Conservation (phyloP, 2,888 invertebrate species). For the Fissipunctia ypsillon region DNA sequence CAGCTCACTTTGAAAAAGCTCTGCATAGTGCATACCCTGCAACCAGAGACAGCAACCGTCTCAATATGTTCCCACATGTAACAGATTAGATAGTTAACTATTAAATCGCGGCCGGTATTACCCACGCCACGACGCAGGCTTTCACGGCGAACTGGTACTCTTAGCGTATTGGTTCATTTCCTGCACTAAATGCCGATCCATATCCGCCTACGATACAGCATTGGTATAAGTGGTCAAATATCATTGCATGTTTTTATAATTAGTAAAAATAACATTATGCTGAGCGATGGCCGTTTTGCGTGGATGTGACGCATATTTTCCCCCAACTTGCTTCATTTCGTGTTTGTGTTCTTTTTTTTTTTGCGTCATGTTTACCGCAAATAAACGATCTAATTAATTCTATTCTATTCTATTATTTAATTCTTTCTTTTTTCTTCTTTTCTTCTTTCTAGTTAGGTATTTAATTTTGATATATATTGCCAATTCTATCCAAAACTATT, state of each 20-base stretch:
- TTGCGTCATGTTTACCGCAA: too few species aligned
- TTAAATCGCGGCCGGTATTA: constrained; percentile 41
- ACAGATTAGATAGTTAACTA: constrained; percentile 5
- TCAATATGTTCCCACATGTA: constrained; percentile 40
- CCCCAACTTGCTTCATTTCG: too few species aligned
- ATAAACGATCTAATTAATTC: too few species aligned
- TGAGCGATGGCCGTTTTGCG: too few species aligned
- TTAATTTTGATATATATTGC: neutral
- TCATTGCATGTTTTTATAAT: neutral
- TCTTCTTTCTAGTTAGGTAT: neutral
- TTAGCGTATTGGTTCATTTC: constrained; percentile 68
- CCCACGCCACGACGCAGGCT: constrained; percentile 65
- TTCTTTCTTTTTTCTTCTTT: too few species aligned
- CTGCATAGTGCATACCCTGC: neutral
- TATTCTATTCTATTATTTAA: too few species aligned
- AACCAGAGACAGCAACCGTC: neutral
- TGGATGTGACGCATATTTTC: too few species aligned
- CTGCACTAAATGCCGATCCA: constrained; percentile 74
- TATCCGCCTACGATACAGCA: constrained; percentile 70
- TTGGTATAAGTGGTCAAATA: constrained; percentile 44
- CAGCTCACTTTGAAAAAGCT: neutral
- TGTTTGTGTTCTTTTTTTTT: too few species aligned
- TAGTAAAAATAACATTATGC: too few species aligned
- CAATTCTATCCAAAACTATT: neutral
- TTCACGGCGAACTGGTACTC: constrained; percentile 77